Evolutionary conservation across 2,113 vertebrate species (phyloP).

Genomic region (Salvator merianae): DNA sequence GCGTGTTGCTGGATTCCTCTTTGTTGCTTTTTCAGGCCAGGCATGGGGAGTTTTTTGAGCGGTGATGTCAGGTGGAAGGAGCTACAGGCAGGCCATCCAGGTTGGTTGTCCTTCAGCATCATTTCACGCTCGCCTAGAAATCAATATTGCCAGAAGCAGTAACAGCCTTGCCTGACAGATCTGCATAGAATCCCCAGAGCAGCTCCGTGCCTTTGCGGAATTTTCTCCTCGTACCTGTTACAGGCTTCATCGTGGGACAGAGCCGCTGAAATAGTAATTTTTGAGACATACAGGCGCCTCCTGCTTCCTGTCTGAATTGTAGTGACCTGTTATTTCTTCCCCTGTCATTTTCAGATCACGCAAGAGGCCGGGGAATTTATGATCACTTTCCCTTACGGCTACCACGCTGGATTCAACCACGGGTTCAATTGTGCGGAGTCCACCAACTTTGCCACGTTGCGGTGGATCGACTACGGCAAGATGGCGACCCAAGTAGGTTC

Average conservation of each 20-base stretch:
- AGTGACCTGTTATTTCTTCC: background rate
- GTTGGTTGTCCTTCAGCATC: background rate
- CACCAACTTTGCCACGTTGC: constrained; percentile 95
- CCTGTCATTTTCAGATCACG: constrained; percentile 81
- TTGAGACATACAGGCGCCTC: no score
- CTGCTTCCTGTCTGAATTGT: no score
- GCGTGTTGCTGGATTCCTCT: background rate
- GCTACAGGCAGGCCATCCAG: background rate
- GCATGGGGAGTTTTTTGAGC: background rate
- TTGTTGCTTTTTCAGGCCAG: background rate
- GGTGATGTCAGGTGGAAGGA: background rate
- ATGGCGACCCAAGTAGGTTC: constrained; percentile 90
- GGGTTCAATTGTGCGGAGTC: constrained; percentile 99
- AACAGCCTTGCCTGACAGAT: background rate
- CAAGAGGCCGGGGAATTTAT: constrained; percentile 98
- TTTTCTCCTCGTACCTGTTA: background rate
- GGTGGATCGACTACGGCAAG: constrained; percentile 97
- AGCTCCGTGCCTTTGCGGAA: background rate
- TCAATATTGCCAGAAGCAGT: background rate
- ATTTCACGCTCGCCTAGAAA: background rate
- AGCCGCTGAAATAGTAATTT: no score
- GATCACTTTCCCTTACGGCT: constrained; percentile 95
- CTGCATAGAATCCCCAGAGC: no score
- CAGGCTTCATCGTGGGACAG: background rate
- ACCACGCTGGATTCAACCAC: constrained; percentile 97